These are phyloP conservation scores for Sternotherus odoratus DNA, from an alignment of 2,797 vertebrate genomes.

Conservation along the genomic window DNA sequence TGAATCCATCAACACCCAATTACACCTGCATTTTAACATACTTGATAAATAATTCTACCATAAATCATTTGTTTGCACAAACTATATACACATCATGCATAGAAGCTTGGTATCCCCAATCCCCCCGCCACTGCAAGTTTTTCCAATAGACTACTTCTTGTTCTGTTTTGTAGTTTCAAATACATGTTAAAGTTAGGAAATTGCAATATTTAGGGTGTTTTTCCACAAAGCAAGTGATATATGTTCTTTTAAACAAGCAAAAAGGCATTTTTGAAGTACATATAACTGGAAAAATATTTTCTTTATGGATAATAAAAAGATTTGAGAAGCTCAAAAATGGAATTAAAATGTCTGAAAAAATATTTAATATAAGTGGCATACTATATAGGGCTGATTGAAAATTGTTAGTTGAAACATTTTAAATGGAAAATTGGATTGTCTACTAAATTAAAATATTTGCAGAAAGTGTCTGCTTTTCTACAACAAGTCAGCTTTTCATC, in stretches of 20 bases:
- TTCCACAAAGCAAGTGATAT: background rate
- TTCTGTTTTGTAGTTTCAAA: background rate
- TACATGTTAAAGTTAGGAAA: background rate
- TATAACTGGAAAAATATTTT: background rate
- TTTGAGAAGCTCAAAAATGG: background rate
- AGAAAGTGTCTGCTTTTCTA: background rate
- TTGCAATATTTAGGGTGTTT: background rate
- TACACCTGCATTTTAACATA: background rate
- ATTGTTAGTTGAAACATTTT: no score
- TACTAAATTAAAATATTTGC: no score
- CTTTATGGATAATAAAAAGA: background rate
- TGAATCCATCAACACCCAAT: background rate
- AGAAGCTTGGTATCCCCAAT: background rate
- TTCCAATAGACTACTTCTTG: background rate
- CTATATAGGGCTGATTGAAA: no score
- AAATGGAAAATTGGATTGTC: no score
- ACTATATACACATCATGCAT: background rate
- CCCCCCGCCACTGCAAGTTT: rapidly evolving
- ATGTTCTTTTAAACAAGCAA: no score
- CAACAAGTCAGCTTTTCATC: background rate
- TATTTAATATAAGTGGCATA: no score
- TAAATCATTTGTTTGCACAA: background rate
- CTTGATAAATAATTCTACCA: rapidly evolving
- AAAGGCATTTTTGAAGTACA: no score
- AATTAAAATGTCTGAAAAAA: no score